Conservation (phyloP, 2,113 vertebrate species). For the Microcebus tavaratra region DNA sequence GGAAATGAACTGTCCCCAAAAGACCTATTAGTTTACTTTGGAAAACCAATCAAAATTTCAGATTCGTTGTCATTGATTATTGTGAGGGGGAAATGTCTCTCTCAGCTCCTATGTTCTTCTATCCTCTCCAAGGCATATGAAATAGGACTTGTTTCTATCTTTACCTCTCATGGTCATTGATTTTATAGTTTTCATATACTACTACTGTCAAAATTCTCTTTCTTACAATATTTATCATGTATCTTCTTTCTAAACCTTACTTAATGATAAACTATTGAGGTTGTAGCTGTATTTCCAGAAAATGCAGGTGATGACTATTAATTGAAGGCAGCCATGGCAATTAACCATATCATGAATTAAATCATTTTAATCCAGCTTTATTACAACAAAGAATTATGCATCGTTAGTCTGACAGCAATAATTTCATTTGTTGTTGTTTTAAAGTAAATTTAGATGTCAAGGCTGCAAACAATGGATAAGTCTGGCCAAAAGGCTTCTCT, state of each 20-base stretch:
- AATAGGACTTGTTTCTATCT: not conserved
- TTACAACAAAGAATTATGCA: not conserved
- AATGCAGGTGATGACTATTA: not conserved
- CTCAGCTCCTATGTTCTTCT: not conserved
- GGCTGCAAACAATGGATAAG: not conserved
- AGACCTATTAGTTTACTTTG: not conserved
- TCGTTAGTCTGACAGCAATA: not conserved
- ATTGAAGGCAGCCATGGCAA: not conserved
- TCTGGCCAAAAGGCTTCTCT: not conserved
- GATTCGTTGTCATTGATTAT: not conserved
- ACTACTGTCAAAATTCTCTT: not conserved
- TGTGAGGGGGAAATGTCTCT: not conserved
- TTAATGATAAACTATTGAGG: not conserved
- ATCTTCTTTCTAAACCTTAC: not conserved
- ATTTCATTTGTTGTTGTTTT: not conserved
- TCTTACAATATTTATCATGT: not conserved
- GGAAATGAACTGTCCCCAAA: not conserved
- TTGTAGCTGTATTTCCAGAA: not conserved
- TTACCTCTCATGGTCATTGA: not conserved
- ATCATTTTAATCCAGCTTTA: constrained; percentile 12
- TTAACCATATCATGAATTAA: not conserved
- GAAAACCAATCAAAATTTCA: not conserved
- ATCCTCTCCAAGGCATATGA: not conserved
- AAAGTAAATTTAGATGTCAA: constrained; percentile 1
- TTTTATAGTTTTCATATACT: not conserved